Conservation (phyloP, 2,888 invertebrate genomes). For the Polydesmus complanatus region DNA sequence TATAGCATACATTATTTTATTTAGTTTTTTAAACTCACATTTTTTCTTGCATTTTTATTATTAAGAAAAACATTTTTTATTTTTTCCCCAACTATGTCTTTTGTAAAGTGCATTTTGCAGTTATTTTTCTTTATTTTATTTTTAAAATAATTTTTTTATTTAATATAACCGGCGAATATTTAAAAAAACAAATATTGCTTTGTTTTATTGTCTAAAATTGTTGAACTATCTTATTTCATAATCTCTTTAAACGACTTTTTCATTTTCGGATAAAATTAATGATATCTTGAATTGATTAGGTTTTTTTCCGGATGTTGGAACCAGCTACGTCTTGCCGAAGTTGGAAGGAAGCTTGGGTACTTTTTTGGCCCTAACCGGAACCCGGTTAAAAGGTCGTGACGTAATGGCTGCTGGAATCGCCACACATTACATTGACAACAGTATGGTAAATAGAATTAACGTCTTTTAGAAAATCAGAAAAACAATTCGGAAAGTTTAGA, state of each 20-base stretch:
- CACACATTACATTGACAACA: constrained; percentile 60
- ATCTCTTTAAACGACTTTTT: too few relatives aligned
- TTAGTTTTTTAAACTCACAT: constrained; percentile 4
- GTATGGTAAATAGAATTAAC: neutral
- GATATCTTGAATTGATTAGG: constrained; percentile 33
- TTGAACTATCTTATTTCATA: too few relatives aligned
- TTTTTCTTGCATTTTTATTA: too few relatives aligned
- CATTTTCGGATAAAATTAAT: neutral
- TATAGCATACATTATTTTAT: constrained; percentile 3
- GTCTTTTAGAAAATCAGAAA: neutral
- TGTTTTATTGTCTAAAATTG: too few relatives aligned
- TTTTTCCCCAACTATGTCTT: too few relatives aligned
- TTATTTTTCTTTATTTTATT: too few relatives aligned
- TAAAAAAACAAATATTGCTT: too few relatives aligned
- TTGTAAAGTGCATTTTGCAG: too few relatives aligned
- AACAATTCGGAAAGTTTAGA: neutral
- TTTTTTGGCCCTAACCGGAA: constrained; percentile 79
- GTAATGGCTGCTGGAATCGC: constrained; percentile 78
- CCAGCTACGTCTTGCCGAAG: constrained; percentile 76
- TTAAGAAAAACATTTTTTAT: too few relatives aligned
- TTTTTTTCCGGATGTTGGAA: constrained; percentile 93
- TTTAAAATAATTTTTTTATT: too few relatives aligned
- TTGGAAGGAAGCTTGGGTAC: constrained; percentile 71
- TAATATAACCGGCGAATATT: too few relatives aligned
- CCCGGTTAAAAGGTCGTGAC: constrained; percentile 58